Percentiles rank a stretch among this genome's conserved stretches.
Evolutionary conservation across 2,797 vertebrate species (phyloP).

Genomic region (Eulemur coronatus): DNA sequence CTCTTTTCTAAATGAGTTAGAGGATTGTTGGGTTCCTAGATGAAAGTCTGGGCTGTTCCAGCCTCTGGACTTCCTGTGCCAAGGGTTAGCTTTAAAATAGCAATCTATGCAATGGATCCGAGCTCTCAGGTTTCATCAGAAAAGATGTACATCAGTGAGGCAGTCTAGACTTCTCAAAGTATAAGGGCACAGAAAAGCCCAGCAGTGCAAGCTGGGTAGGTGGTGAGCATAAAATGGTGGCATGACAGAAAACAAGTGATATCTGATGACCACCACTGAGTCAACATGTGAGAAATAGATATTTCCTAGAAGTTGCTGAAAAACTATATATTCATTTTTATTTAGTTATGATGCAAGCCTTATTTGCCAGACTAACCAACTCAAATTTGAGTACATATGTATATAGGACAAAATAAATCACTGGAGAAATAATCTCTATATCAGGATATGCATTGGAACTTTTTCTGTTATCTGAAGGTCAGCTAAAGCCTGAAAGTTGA

Average conservation of each 20-base stretch:
- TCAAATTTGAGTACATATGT: neutral
- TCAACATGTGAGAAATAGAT: neutral
- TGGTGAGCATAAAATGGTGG: fast-evolving
- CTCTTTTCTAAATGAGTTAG: neutral
- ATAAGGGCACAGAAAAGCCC: neutral
- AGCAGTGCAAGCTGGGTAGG: fast-evolving
- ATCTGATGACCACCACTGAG: neutral
- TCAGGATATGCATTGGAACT: neutral
- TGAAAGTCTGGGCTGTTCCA: neutral
- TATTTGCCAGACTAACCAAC: neutral
- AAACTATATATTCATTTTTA: neutral
- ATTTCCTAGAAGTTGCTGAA: neutral
- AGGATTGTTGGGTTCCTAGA: neutral
- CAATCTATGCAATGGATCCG: neutral
- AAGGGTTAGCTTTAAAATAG: neutral
- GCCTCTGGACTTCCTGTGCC: neutral
- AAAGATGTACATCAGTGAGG: neutral
- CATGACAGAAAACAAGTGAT: no score
- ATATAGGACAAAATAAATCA: neutral
- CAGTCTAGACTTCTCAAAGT: neutral
- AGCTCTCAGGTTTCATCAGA: neutral
- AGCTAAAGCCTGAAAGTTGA: neutral
- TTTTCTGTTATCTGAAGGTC: neutral
- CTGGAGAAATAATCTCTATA: neutral
- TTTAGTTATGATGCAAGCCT: no score